Evolutionary conservation across 2,888 invertebrate genomes (phyloP).

Genomic region (Pterobdella sp.): DNA sequence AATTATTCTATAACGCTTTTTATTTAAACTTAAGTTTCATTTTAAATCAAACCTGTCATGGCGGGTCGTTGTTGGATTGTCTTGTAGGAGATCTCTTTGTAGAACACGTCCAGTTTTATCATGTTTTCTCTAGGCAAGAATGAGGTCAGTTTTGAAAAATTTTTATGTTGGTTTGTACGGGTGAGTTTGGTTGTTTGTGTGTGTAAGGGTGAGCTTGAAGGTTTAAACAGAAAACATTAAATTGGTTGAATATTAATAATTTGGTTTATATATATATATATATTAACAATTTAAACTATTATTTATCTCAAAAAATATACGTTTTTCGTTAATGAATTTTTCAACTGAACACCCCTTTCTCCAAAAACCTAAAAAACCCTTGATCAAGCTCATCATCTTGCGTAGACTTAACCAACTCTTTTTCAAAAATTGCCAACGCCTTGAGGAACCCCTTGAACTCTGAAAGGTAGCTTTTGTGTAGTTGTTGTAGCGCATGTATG

Average conservation of each 20-base stretch:
- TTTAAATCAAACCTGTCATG: slow-evolving; percentile 1
- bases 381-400: neutral
- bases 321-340: no score
- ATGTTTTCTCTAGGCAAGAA: slow-evolving; percentile 39
- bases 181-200: no score
- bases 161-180: no score
- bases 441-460: neutral
- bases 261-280: no score
- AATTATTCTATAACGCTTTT: no score
- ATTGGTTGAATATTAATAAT: no score
- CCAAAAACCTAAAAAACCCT: neutral
- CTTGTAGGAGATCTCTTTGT: slow-evolving; percentile 37
- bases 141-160: no score
- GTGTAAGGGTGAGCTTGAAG: no score
- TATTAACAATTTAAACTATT: neutral
- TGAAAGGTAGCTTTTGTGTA: neutral
- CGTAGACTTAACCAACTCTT: neutral
- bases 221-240: neutral
- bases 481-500: neutral
- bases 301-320: neutral
- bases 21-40: neutral
- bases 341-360: no score
- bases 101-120: slow-evolving; percentile 37
- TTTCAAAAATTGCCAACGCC: neutral
- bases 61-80: slow-evolving; percentile 33